Conservation (phyloP, 2,797 vertebrate genomes). For the Gymnodraco acuticeps region DNA sequence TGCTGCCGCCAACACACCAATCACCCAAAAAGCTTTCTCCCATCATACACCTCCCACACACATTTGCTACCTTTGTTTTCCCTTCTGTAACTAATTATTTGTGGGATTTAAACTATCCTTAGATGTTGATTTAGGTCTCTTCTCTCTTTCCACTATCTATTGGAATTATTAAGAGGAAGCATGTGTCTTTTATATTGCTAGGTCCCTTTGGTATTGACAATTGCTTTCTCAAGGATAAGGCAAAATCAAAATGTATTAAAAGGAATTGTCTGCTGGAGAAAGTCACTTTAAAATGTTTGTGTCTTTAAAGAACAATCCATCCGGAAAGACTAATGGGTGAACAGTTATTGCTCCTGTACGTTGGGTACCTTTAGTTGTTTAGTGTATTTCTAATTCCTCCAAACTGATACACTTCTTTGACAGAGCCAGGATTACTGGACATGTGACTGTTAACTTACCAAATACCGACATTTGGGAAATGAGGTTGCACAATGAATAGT, state of each 20-base stretch:
- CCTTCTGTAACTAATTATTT: conserved; percentile 52
- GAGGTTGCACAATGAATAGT: not conserved
- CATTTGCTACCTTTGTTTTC: conserved; percentile 62
- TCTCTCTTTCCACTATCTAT: conserved; percentile 16
- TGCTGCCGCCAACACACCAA: conserved; percentile 49
- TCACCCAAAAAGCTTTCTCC: conserved; percentile 32
- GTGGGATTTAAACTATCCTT: conserved; percentile 30
- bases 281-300: not conserved
- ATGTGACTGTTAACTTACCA: not conserved
- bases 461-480: not conserved
- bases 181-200: not conserved
- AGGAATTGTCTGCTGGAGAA: not conserved
- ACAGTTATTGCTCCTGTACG: not conserved
- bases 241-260: not conserved
- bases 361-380: not conserved
- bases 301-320: not conserved
- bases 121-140: conserved; percentile 25
- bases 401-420: not conserved
- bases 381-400: not conserved
- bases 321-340: not conserved
- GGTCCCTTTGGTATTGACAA: conserved; percentile 9
- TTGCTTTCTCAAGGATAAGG: not conserved
- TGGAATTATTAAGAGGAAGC: not conserved
- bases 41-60: conserved; percentile 36
- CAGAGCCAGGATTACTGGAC: not conserved